These are phyloP conservation scores for Coenonympha arcania DNA, from an alignment of 2,888 invertebrate genomes.

Conservation along the genomic window DNA sequence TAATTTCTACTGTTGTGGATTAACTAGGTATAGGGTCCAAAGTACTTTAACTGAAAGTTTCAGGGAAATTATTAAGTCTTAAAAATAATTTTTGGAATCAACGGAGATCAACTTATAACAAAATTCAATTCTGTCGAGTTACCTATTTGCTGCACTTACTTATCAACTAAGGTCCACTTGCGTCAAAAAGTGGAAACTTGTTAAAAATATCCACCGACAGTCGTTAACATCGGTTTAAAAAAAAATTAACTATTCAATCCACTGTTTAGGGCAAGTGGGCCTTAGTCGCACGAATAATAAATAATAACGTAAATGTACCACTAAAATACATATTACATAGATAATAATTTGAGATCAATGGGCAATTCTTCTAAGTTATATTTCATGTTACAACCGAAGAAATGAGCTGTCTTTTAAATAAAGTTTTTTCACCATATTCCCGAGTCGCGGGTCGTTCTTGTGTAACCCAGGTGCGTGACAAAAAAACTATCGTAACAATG, in stretches of 20 bases:
- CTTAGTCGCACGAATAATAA: constrained; percentile 42
- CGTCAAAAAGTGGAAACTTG: too few species aligned
- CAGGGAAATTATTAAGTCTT: constrained; percentile 37
- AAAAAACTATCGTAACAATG: constrained; percentile 48
- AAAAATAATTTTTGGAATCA: constrained; percentile 49
- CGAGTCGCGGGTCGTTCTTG: constrained; percentile 37
- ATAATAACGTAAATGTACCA: constrained; percentile 62
- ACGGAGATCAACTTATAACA: constrained; percentile 49
- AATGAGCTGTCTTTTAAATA: constrained; percentile 19
- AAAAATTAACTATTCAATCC: too few species aligned
- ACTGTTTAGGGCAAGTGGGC: too few species aligned
- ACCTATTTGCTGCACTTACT: constrained; percentile 11
- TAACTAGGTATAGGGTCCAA: too few species aligned
- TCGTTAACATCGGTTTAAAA: too few species aligned
- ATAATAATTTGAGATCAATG: constrained; percentile 72
- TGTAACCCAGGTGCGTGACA: constrained; percentile 55
- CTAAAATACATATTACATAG: constrained; percentile 50
- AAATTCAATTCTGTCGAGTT: constrained; percentile 30
- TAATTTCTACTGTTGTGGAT: neutral
- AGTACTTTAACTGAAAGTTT: too few species aligned
- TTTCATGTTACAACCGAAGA: constrained; percentile 27
- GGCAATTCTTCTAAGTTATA: constrained; percentile 47
- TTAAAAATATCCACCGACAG: too few species aligned
- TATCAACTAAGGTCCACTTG: too few species aligned
- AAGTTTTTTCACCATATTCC: constrained; percentile 31